Evolutionary conservation across 2,113 vertebrate species (phyloP).

Genomic region (Aepyceros melampus): DNA sequence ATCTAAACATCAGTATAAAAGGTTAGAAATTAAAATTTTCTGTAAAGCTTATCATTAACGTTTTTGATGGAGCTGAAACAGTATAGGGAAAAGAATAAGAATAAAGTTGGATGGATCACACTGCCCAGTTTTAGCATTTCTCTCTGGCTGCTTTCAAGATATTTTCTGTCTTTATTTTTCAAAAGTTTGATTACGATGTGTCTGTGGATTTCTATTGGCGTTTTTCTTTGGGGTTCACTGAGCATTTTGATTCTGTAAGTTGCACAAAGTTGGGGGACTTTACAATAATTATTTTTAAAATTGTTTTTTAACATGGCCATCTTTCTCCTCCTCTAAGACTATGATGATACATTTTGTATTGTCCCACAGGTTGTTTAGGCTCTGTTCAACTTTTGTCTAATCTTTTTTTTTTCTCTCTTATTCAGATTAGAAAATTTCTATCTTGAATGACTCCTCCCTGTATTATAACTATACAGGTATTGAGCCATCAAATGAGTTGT

Average conservation of each 20-base stretch:
- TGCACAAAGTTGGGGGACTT: neutral
- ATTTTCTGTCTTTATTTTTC: neutral
- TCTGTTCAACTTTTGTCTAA: neutral
- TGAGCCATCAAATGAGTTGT: neutral
- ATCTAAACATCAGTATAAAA: conserved; percentile 55
- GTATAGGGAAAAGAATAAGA: neutral
- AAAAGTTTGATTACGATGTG: neutral
- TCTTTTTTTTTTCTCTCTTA: neutral
- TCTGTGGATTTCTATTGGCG: neutral
- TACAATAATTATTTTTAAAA: neutral
- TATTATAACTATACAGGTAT: neutral
- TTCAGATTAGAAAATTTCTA: neutral
- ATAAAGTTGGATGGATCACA: neutral
- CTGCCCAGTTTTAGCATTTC: neutral
- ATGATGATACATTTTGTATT: neutral
- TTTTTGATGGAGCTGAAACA: neutral
- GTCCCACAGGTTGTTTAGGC: neutral
- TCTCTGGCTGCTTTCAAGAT: neutral
- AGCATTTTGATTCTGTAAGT: neutral
- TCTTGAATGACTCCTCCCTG: neutral
- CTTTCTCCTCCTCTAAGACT: neutral
- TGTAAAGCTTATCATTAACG: neutral
- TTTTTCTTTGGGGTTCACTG: neutral
- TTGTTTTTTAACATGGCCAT: neutral
- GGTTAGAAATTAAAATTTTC: conserved; percentile 49